These are phyloP conservation scores for Polypedilum vanderplanki DNA, from an alignment of 1,140 invertebrate genomes.

Conservation along the genomic window DNA sequence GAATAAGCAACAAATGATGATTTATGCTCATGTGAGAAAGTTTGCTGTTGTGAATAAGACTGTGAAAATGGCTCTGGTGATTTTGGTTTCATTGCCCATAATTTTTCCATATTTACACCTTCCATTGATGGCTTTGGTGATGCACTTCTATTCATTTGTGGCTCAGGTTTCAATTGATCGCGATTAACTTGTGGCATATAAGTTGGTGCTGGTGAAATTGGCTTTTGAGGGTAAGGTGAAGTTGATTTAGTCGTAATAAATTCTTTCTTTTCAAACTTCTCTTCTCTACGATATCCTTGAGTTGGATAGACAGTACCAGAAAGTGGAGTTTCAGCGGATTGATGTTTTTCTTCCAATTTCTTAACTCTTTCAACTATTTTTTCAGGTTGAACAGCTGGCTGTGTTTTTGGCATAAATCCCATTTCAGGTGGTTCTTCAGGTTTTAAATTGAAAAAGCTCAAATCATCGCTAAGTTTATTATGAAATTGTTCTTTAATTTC, in stretches of 20 bases:
- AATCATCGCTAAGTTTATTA: conserved; percentile 35
- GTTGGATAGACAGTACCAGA: conserved; percentile 52
- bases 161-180: conserved; percentile 35
- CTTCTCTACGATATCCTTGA: not conserved
- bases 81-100: conserved; percentile 45
- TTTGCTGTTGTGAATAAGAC: conserved; percentile 30
- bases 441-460: conserved; percentile 50
- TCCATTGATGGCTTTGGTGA: conserved; percentile 51
- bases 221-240: conserved; percentile 32
- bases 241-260: not conserved
- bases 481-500: conserved; percentile 34
- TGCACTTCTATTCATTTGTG: conserved; percentile 37
- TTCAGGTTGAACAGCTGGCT: conserved; percentile 44
- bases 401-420: conserved; percentile 53
- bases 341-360: conserved; percentile 55
- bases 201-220: conserved; percentile 41
- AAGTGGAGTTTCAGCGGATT: conserved; percentile 52
- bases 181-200: not conserved
- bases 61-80: conserved; percentile 35
- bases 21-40: conserved; percentile 20
- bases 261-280: conserved; percentile 25
- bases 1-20: conserved; percentile 30
- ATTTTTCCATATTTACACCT: conserved; percentile 55
- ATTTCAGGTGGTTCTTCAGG: conserved; percentile 69
- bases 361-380: conserved; percentile 55